Evolutionary conservation across 2,113 vertebrate species (phyloP), one percentile per base, ranked within the genome.

Genomic region (Trematomus loennbergii): DNA sequence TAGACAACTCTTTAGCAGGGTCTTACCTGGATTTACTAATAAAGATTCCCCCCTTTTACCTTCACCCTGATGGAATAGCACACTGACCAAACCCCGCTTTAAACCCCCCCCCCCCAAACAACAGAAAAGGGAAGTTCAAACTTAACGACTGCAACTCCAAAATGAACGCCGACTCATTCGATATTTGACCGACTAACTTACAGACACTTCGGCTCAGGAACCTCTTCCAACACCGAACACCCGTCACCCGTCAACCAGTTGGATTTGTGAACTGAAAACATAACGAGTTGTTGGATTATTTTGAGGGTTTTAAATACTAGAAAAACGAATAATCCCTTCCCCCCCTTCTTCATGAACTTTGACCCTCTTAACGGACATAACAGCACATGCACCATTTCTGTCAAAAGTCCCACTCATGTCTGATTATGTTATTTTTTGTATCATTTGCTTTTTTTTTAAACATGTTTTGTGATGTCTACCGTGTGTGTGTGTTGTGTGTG

Each of bases 391-490:
- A 90, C 87, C 74, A 68, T 72, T 77, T 78, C 68, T 87, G 92
- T 91, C 86, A 79, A 79, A n/a, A 95, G 93, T 95, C 96, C 94
- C 86, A 92, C 94, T 94, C 87, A 94, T 87, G 59, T 87, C 64
- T 77, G 60, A 80, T 77, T 77, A 92, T 83, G 94, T 91, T 59
- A 73, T 83, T 17, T 50, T 22, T 93, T 94, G 94, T 94, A 43
- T 84, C 58, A 86, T 87, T 87, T 75, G 75, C 78, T 69, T 76
- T 82, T 65, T 3, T 36, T 22, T n/a, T n/a, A n/a, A 22, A 22
- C 22, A 40, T 75, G 73, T 50, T 12, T 15, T 78, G 75, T 78
- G 5, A 17, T n/a, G n/a, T n/a, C n/a, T n/a, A n/a, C n/a, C n/a
- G n/a, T 36, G 36, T 36, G 36, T 7, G 36, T 36, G 36, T 7